Evolutionary conservation across 2,113 vertebrate genomes (phyloP).

Genomic region (Limanda limanda): DNA sequence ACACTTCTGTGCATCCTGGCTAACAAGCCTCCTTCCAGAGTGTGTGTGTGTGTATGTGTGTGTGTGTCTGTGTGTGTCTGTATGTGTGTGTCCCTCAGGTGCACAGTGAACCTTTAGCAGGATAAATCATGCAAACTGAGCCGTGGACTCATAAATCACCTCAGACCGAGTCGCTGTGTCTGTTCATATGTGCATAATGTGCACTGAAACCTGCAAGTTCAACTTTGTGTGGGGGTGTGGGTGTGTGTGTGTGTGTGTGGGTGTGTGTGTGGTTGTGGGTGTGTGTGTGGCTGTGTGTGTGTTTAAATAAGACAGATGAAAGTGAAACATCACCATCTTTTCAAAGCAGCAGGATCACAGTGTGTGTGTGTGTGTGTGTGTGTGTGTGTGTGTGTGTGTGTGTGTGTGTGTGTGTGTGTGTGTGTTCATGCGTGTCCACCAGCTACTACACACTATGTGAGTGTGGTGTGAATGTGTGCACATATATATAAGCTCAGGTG

Average conservation of each 20-base stretch:
- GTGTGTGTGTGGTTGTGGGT: neutral
- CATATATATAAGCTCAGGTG: neutral
- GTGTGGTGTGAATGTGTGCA: neutral
- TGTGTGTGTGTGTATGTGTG: neutral
- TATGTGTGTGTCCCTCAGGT: constrained; percentile 65
- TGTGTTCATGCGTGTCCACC: neutral
- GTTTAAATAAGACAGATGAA: constrained; percentile 31
- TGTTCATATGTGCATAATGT: constrained; percentile 2
- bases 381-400: neutral
- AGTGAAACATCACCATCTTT: constrained; percentile 3
- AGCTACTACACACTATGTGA: neutral
- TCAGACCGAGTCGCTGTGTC: constrained; percentile 8
- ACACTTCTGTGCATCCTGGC: constrained; percentile 4
- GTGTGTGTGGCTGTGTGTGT: too few relatives aligned
- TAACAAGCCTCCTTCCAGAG: constrained; percentile 61
- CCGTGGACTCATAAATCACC: constrained; percentile 71
- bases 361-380: neutral
- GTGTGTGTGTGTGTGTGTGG: neutral
- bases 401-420: neutral
- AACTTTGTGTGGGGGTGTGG: neutral
- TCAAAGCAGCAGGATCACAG: too few relatives aligned
- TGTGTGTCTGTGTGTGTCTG: neutral
- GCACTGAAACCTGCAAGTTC: neutral
- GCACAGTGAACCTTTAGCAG: constrained; percentile 55
- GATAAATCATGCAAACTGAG: constrained; percentile 74